A percentile compares a stretch with the other conserved stretches of the same genome.
These are phyloP conservation scores for Hydractinia echinata DNA, from an alignment of 30 jellyfish, hydroid and myxozoan species.

Conservation along the genomic window DNA sequence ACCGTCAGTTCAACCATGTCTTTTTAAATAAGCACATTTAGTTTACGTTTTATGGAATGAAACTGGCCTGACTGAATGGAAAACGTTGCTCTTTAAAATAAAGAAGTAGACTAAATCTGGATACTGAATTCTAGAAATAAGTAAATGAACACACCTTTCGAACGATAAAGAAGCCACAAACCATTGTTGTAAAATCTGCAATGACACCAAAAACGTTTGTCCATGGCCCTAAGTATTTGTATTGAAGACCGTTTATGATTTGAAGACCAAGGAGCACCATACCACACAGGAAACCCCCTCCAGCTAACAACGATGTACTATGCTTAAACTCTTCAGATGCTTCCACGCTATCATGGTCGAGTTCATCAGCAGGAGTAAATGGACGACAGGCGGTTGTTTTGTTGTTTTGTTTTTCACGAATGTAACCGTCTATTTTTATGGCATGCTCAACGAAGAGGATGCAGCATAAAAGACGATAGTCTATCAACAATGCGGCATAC, in stretches of 20 bases:
- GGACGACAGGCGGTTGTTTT: too few species aligned
- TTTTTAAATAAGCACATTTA: too few species aligned
- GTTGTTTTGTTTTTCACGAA: too few species aligned
- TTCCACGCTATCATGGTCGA: not conserved
- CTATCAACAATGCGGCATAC: constrained; percentile 14
- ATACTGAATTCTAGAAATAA: too few species aligned
- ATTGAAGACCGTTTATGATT: not conserved
- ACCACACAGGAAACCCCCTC: not conserved
- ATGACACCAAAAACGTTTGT: not conserved
- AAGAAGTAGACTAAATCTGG: too few species aligned
- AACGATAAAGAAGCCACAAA: not conserved
- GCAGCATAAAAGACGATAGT: constrained; percentile 4
- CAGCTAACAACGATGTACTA: not conserved
- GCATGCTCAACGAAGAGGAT: constrained; percentile 1
- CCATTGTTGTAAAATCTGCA: not conserved
- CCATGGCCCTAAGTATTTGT: not conserved
- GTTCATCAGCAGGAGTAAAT: too few species aligned
- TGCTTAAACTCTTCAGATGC: not conserved
- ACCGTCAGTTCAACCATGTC: too few species aligned
- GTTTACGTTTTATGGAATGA: too few species aligned
- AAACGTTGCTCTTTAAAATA: too few species aligned
- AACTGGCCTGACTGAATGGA: too few species aligned
- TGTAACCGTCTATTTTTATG: not conserved
- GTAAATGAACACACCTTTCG: not conserved
- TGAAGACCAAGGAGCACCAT: not conserved